These are phyloP conservation scores for Cochlearius cochlearius DNA, from an alignment of 2,113 vertebrate species.

Conservation along the genomic window DNA sequence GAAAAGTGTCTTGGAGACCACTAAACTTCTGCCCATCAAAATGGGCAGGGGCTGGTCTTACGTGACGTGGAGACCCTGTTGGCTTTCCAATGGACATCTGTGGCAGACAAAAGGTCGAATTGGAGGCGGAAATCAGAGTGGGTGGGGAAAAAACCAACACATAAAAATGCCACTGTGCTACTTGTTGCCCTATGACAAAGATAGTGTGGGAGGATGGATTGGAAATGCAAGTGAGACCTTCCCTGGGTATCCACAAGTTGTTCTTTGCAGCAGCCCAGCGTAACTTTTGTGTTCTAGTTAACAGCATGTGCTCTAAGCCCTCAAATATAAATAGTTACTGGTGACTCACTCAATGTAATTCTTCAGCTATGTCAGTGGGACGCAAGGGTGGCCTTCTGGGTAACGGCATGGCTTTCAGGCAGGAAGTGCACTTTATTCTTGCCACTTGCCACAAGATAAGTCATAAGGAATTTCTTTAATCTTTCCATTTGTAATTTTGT, in stretches of 20 bases:
- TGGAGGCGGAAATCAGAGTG: conserved; percentile 48
- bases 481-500: conserved; percentile 25
- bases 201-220: conserved; percentile 48
- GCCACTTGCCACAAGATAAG: conserved; percentile 40
- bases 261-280: neutral
- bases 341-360: conserved; percentile 58
- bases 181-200: conserved; percentile 64
- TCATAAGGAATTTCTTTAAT: conserved; percentile 44
- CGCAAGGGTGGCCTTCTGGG: conserved; percentile 18
- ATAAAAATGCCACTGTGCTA: conserved; percentile 53
- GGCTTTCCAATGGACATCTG: neutral
- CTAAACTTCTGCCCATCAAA: neutral
- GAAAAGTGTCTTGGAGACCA: neutral
- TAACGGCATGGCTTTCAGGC: conserved; percentile 46
- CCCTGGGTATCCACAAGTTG: conserved; percentile 17
- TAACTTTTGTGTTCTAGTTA: conserved; percentile 29
- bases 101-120: conserved; percentile 42
- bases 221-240: conserved; percentile 45
- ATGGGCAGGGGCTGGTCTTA: neutral
- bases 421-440: conserved; percentile 52
- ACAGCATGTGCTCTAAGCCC: conserved; percentile 28
- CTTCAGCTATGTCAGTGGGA: conserved; percentile 61
- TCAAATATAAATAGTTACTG: conserved; percentile 26
- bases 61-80: neutral
- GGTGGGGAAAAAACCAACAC: conserved; percentile 1